These are phyloP conservation scores for Poeciliopsis turrubarensis DNA, from an alignment of 2,113 vertebrate genomes.

Conservation along the genomic window DNA sequence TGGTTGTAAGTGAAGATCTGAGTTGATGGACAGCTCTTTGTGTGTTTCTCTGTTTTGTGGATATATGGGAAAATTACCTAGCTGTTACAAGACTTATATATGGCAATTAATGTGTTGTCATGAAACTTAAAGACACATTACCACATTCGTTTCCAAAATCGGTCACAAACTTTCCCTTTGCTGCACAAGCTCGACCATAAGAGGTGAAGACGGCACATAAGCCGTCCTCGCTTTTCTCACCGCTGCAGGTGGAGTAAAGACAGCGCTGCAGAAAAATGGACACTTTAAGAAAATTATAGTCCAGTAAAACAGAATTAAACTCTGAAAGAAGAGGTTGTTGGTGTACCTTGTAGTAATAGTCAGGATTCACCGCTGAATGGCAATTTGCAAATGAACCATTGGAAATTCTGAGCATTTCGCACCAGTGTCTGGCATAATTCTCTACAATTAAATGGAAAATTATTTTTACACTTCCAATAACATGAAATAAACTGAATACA, in stretches of 20 bases:
- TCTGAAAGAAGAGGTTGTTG: neutral
- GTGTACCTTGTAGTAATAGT: slow-evolving; percentile 88
- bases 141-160: slow-evolving; percentile 89
- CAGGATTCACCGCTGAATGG: slow-evolving; percentile 82
- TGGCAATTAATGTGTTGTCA: neutral
- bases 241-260: slow-evolving; percentile 90
- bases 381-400: slow-evolving; percentile 84
- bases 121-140: slow-evolving; percentile 70
- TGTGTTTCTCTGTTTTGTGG: slow-evolving; percentile 81
- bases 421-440: slow-evolving; percentile 92
- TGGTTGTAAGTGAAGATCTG: slow-evolving; percentile 90
- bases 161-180: slow-evolving; percentile 85
- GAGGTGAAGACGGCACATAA: slow-evolving; percentile 92
- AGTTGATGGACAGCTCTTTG: slow-evolving; percentile 80
- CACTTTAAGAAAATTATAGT: neutral
- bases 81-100: neutral
- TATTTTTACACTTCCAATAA: neutral
- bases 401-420: slow-evolving; percentile 81
- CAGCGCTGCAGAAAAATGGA: slow-evolving; percentile 83
- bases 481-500: neutral
- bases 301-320: neutral
- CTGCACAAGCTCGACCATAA: slow-evolving; percentile 87
- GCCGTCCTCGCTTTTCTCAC: slow-evolving; percentile 87
- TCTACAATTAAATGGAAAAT: slow-evolving; percentile 70
- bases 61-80: neutral